Conservation (phyloP, 1,140 invertebrate genomes). For the Musca vetustissima region DNA sequence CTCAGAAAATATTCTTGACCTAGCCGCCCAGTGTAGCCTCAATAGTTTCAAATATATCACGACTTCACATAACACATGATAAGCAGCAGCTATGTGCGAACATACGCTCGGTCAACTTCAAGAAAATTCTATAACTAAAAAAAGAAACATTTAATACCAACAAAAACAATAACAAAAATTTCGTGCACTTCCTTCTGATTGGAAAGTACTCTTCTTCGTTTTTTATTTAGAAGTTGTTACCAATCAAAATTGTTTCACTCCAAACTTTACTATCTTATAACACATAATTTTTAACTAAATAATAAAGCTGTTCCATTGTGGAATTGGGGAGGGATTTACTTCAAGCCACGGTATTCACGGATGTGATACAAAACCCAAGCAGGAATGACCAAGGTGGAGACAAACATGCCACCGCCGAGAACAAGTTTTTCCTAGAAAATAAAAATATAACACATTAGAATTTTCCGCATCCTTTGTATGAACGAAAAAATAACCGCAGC, state of each 20-base stretch:
- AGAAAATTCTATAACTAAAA: too few species aligned
- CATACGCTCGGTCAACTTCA: too few species aligned
- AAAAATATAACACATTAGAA: conserved; percentile 12
- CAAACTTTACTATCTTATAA: conserved; percentile 35
- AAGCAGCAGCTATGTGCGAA: too few species aligned
- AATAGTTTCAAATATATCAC: too few species aligned
- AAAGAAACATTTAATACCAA: too few species aligned
- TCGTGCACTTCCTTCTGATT: too few species aligned
- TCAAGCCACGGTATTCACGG: conserved; percentile 45
- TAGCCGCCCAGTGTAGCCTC: too few species aligned
- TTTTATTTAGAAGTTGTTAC: conserved; percentile 32
- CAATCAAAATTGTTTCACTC: conserved; percentile 27
- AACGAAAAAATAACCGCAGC: neutral
- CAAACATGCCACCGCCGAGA: conserved; percentile 50
- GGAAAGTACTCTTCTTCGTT: conserved; percentile 18
- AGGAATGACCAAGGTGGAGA: conserved; percentile 44
- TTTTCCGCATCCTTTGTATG: neutral
- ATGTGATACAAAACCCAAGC: conserved; percentile 53
- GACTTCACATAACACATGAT: too few species aligned
- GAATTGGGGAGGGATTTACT: conserved; percentile 33
- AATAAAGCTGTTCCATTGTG: neutral
- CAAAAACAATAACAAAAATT: too few species aligned
- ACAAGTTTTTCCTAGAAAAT: conserved; percentile 48
- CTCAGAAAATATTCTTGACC: too few species aligned
- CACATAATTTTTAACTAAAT: conserved; percentile 34